phyloP scores from a whole-genome alignment of 2,797 vertebrate species.

The Arremon aurantiirostris region DNA sequence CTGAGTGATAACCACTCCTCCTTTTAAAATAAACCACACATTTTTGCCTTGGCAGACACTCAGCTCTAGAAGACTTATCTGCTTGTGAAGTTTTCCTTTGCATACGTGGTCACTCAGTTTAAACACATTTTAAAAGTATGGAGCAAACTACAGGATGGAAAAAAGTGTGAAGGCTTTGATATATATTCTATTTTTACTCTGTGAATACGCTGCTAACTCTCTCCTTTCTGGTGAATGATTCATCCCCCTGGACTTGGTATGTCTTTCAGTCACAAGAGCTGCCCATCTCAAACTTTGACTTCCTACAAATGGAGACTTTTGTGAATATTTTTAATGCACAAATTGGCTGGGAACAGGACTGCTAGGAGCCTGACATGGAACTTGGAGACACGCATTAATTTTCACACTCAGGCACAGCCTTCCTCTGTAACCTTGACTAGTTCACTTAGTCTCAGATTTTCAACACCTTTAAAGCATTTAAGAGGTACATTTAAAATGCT shows the following conservation, averaged over 20 bases:
- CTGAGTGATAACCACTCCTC: constrained; percentile 47
- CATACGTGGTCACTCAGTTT: constrained; percentile 5
- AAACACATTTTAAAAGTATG: constrained; percentile 14
- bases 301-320: background rate
- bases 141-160: constrained; percentile 18
- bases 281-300: background rate
- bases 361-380: background rate
- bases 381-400: background rate
- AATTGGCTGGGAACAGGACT: background rate
- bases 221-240: background rate
- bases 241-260: background rate
- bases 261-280: background rate
- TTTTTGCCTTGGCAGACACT: constrained; percentile 47
- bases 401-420: background rate
- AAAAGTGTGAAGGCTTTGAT: constrained; percentile 23
- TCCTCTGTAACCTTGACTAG: background rate
- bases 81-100: constrained; percentile 61
- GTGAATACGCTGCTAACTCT: background rate
- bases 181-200: background rate
- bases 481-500: background rate
- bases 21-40: constrained; percentile 55
- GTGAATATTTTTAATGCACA: background rate
- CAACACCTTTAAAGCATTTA: background rate
- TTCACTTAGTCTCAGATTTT: background rate
- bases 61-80: constrained; percentile 49